Evolutionary conservation across 2,888 invertebrate genomes (phyloP).

Genomic region (Hyalella azteca): DNA sequence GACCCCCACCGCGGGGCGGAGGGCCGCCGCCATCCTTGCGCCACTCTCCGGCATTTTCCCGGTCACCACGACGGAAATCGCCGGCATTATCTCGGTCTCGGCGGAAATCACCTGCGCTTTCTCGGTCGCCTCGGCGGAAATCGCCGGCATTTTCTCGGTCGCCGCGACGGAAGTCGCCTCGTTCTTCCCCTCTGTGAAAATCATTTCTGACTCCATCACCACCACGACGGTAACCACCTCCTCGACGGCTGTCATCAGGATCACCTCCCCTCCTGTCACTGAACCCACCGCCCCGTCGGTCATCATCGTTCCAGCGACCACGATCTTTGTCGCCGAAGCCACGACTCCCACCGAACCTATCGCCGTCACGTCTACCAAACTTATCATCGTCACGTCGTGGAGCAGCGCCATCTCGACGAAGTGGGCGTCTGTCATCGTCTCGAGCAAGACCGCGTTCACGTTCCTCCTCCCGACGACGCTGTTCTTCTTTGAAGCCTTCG

Average conservation of each 20-base stretch:
- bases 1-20: not conserved
- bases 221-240: not conserved
- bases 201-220: not conserved
- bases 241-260: not conserved
- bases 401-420: not conserved
- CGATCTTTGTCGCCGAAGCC: slow-evolving; percentile 9
- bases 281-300: slow-evolving; percentile 18
- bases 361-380: slow-evolving; percentile 15
- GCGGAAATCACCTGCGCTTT: slow-evolving; percentile 19
- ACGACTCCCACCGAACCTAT: slow-evolving; percentile 8
- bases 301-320: slow-evolving; percentile 14
- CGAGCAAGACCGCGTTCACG: not conserved
- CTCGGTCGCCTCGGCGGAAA: slow-evolving; percentile 17
- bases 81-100: slow-evolving; percentile 15
- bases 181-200: not conserved
- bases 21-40: slow-evolving; percentile 4
- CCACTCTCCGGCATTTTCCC: not conserved
- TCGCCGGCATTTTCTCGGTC: not conserved
- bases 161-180: not conserved
- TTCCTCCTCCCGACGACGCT: not conserved
- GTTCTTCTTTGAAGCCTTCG: slow-evolving; percentile 30
- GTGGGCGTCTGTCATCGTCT: not conserved
- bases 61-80: not conserved
- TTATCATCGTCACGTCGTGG: slow-evolving; percentile 6
- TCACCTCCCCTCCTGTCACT: slow-evolving; percentile 1